A percentile compares a stretch with the other conserved stretches of the same genome.
phyloP scores from a whole-genome alignment of 2,888 invertebrate species.

The Pristionchus arcanus region DNA sequence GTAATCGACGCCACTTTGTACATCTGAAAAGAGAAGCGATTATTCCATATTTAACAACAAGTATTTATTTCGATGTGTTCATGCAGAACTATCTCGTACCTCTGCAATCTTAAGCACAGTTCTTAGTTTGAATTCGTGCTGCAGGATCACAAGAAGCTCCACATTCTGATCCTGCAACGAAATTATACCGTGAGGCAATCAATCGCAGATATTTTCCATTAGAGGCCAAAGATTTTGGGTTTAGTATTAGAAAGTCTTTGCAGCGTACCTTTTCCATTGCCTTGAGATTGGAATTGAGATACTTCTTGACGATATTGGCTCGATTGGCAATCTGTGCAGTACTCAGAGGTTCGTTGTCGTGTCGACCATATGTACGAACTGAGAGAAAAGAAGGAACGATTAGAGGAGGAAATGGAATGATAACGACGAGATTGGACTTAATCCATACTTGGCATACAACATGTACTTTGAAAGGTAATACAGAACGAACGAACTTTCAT shows the following conservation, averaged over 20 bases:
- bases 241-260: background rate
- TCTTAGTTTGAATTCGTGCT: constrained; percentile 49
- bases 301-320: constrained; percentile 38
- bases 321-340: background rate
- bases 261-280: constrained; percentile 6
- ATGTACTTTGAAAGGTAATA: too few species aligned
- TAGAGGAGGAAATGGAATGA: background rate
- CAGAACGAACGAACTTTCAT: background rate
- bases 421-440: too few species aligned
- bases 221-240: too few species aligned
- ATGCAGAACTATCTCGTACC: background rate
- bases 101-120: constrained; percentile 17
- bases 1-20: constrained; percentile 44
- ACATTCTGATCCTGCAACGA: constrained; percentile 48
- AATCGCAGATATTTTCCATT: background rate
- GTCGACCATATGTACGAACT: background rate
- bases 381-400: background rate
- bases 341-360: background rate
- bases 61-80: too few species aligned
- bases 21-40: constrained; percentile 13
- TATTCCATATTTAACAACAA: background rate
- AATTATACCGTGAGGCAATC: background rate
- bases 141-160: constrained; percentile 32
- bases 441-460: too few species aligned
- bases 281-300: background rate